Base-by-base conservation (phyloP, 2,888 invertebrate genomes). In the Caenorhabditis sinica region DNA sequence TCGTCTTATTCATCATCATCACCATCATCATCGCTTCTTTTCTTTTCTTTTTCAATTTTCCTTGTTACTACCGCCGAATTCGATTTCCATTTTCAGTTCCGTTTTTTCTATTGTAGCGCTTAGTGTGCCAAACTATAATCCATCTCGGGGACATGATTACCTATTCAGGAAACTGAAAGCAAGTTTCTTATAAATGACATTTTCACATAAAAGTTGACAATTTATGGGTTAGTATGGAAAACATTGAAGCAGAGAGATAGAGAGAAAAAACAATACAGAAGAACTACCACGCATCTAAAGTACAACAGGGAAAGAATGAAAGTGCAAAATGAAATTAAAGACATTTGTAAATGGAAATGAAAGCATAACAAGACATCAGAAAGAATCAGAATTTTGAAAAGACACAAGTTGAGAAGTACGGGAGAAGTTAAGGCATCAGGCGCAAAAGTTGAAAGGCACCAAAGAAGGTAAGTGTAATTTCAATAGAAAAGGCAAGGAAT, bases 221-320 rank as follows among this genome's bases (percentile, higher is more conserved):
- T 49, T 49, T 20, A 49, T 49, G 49, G 49, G 49, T 49, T 49
- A 49, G 49, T 20, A 20, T n/a, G 1, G 11, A 49, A 49, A 40
- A 49, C 20, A 20, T n/a, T 56, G 4, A 56, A 56, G 56, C 25
- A 56, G 30, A 56, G 23, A 56, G 13, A 15, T 23, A 49, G 36
- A 23, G 17, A 65, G 25, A 45, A 25, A 45, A 65, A 45, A 45
- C 15, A 65, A 25, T 49, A 60, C 33, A 30, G 23, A 63, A 25
- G 43, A 61, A 20, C 74, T 82, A 82, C 82, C 82, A 75, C 82
- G 75, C 75, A 71, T 82, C 82, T 75, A 75, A 40, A 56, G 43
- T 65, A 80, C 80, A 79, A 79, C 77, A 43, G 77, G 77, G 77
- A 51, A 36, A 51, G 43, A 43, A 6, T 17, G 28, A 74, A 74